phyloP scores from a whole-genome alignment of 2,888 invertebrate genomes.

The Leptarthrus brevirostris region DNA sequence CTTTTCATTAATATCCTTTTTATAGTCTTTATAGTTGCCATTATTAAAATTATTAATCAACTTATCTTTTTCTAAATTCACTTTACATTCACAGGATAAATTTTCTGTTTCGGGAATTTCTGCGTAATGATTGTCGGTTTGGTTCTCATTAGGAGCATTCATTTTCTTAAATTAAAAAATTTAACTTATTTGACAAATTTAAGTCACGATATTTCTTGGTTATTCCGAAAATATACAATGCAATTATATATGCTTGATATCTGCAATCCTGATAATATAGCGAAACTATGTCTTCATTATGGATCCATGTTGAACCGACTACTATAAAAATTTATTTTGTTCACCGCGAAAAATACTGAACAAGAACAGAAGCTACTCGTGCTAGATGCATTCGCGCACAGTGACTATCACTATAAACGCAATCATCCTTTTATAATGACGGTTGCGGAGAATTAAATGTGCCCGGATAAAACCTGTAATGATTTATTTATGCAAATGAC shows the following conservation, averaged over 20 bases:
- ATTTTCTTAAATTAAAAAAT: conserved; percentile 47
- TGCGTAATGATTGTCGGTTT: conserved; percentile 32
- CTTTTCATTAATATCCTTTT: conserved; percentile 55
- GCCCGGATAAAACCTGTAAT: conserved; percentile 23
- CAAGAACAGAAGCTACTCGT: neutral
- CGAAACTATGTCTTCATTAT: too few species aligned
- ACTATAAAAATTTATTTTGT: too few species aligned
- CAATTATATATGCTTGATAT: too few species aligned
- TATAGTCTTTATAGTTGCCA: conserved; percentile 55
- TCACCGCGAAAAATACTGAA: too few species aligned
- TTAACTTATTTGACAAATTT: too few species aligned
- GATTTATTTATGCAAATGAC: conserved; percentile 52
- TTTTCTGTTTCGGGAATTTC: conserved; percentile 48
- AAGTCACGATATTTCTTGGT: too few species aligned
- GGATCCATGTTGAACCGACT: too few species aligned
- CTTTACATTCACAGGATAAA: conserved; percentile 34
- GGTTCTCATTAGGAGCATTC: conserved; percentile 41
- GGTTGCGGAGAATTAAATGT: conserved; percentile 11
- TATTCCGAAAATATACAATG: too few species aligned
- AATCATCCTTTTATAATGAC: conserved; percentile 42
- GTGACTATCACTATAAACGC: conserved; percentile 25
- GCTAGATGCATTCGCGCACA: conserved; percentile 3
- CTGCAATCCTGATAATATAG: too few species aligned
- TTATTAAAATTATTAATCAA: conserved; percentile 44
- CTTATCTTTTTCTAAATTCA: conserved; percentile 12